Evolutionary conservation across 2,113 vertebrate species (phyloP), one percentile per base, ranked within the genome.

Genomic region (Cyprinodon brontotheroides): DNA sequence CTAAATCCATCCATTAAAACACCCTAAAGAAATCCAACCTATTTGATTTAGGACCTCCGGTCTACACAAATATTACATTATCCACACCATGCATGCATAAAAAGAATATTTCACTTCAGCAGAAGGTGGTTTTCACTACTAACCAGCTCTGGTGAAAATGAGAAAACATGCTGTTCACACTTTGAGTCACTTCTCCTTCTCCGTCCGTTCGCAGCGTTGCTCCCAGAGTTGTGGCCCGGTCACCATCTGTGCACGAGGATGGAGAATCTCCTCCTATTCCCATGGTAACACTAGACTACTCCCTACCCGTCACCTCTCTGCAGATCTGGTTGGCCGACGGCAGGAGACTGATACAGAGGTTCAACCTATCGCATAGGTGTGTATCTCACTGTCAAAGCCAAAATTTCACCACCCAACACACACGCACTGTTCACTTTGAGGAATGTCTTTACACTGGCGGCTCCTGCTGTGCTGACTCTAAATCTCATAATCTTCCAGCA

Each of bases 291-390:
- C 89, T 99, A 86, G 95, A 96, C 87, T 91, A 94, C 80, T 76
- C 92, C 87, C 96, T 98, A 75, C 96, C 98, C 3, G 76, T 96
- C 73, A 98, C 98, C 79, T 97, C 91, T 17, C 75, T 99, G 82
- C 97, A 97, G 94, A 98, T 99, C 80, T 99, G 97, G 98, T 91
- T 99, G 92, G 96, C 96, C 39, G 96, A 96, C n/a, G 97, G 97
- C 80, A 95, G 96, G 78, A 95, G 97, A 81, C 92, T 98, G 72
- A 92, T 99, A 80, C 97, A 99, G 91, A 96, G 95, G 88, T 99
- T 99, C 84, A 99, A 98, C 81, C 84, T 95, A 89, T 96, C 96
- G 66, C 97, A 99, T 85, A 96, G 96, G 97, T 99, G 86, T 85
- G 94, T 89, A 77, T 71, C 15, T n/a, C 47, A 13, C 12, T 53